Evolutionary conservation across 2,888 invertebrate species (phyloP).

Genomic region (Brassicogethes aeneus): DNA sequence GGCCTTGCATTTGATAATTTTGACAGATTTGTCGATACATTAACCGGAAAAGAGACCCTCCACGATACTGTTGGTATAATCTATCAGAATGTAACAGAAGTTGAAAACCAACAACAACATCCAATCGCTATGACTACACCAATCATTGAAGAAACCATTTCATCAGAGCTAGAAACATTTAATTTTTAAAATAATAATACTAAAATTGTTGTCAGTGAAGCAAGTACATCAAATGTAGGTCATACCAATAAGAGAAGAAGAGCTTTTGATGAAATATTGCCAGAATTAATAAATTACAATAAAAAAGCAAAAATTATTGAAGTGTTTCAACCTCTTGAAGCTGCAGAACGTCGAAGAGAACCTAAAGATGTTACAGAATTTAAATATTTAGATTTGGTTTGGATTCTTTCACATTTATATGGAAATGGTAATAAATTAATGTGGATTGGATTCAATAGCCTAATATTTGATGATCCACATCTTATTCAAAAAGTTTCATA

Average conservation of each 20-base stretch:
- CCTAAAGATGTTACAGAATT: conserved; percentile 9
- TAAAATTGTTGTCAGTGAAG: conserved; percentile 10
- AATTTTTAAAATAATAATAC: no score
- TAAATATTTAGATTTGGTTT: conserved; percentile 7
- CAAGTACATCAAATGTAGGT: conserved; percentile 11
- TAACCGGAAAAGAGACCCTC: conserved; percentile 13
- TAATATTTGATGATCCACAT: conserved; percentile 15
- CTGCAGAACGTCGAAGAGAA: conserved; percentile 14
- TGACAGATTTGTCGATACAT: conserved; percentile 16
- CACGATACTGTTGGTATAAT: conserved; percentile 10
- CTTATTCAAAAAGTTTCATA: conserved; percentile 22
- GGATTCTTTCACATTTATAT: conserved; percentile 9
- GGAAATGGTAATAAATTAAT: conserved; percentile 9
- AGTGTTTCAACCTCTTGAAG: conserved; percentile 13
- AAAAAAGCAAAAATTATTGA: conserved; percentile 20
- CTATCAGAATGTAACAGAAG: conserved; percentile 1
- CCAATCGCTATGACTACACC: no score
- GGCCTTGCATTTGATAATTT: conserved; percentile 17
- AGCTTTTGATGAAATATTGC: conserved; percentile 17
- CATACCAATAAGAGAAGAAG: conserved; percentile 17
- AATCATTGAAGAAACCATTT: no score
- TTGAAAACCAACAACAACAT: no score
- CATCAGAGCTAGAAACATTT: no score
- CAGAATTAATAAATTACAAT: conserved; percentile 15
- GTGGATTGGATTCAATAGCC: conserved; percentile 11